Conservation (phyloP, 1,140 invertebrate genomes). For the Drosophila equinoxialis region DNA sequence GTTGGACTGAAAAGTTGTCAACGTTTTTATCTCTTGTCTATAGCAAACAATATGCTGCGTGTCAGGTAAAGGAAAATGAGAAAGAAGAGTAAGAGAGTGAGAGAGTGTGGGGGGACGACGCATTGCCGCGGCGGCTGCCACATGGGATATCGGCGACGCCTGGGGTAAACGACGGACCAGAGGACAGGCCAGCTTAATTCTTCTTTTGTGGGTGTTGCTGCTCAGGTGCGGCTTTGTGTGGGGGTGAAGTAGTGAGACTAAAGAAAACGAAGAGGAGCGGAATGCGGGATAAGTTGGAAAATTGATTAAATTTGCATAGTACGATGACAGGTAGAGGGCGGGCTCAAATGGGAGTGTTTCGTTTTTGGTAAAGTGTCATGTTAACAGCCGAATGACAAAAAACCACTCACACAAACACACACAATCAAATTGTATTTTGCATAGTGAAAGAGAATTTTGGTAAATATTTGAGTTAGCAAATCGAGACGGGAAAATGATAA, state of each 20-base stretch:
- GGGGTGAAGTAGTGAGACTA: not conserved
- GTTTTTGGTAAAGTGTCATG: not conserved
- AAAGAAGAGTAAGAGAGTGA: not conserved
- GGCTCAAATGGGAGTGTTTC: not conserved
- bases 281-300: constrained; percentile 12
- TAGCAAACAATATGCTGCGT: constrained; percentile 57
- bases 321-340: constrained; percentile 2
- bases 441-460: constrained; percentile 7
- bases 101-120: not conserved
- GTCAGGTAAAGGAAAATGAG: constrained; percentile 7
- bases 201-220: constrained; percentile 30
- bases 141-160: not conserved
- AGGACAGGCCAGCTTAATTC: constrained; percentile 38
- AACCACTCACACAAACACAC: not conserved
- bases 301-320: constrained; percentile 14
- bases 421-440: constrained; percentile 1
- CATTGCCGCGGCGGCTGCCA: not conserved
- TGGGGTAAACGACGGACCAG: constrained; percentile 1
- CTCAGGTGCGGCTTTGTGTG: constrained; percentile 46
- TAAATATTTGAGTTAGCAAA: not conserved
- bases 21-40: constrained; percentile 64
- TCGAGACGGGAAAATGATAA: not conserved
- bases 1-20: constrained; percentile 59
- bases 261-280: constrained; percentile 2
- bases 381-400: not conserved